Percentiles rank a stretch among this genome's conserved stretches.
Conservation (phyloP, 2,888 invertebrate genomes). For the Eupithecia subumbrata region DNA sequence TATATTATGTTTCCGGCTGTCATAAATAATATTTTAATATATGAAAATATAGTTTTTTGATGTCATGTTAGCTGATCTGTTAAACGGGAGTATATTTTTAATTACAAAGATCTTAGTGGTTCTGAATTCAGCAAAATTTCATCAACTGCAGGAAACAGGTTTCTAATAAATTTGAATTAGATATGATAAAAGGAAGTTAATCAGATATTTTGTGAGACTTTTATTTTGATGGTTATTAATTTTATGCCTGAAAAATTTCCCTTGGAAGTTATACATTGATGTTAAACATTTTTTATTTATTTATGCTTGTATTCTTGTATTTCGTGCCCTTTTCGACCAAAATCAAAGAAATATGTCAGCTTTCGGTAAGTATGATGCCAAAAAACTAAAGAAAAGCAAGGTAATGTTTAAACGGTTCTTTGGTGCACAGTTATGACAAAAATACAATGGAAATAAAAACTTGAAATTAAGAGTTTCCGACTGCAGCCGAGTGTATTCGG, state of each 20-base stretch:
- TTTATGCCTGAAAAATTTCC: neutral
- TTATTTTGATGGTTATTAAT: neutral
- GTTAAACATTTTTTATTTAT: neutral
- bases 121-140: constrained; percentile 35
- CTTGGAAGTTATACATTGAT: neutral
- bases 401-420: neutral
- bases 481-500: neutral
- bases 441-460: neutral
- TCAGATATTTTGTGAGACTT: constrained; percentile 19
- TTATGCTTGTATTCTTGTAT: neutral
- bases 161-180: constrained; percentile 45
- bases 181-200: constrained; percentile 44
- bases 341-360: neutral
- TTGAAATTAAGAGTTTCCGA: neutral
- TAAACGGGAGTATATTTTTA: constrained; percentile 38
- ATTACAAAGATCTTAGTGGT: constrained; percentile 32
- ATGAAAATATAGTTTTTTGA: constrained; percentile 50
- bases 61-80: constrained; percentile 42
- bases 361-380: neutral
- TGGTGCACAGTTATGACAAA: neutral
- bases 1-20: constrained; percentile 75
- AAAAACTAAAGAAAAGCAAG: neutral
- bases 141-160: constrained; percentile 42
- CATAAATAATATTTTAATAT: constrained; percentile 58
- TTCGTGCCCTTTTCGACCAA: neutral